Evolutionary conservation across 2,797 vertebrate species (phyloP).

Genomic region (Labeo calbasu): DNA sequence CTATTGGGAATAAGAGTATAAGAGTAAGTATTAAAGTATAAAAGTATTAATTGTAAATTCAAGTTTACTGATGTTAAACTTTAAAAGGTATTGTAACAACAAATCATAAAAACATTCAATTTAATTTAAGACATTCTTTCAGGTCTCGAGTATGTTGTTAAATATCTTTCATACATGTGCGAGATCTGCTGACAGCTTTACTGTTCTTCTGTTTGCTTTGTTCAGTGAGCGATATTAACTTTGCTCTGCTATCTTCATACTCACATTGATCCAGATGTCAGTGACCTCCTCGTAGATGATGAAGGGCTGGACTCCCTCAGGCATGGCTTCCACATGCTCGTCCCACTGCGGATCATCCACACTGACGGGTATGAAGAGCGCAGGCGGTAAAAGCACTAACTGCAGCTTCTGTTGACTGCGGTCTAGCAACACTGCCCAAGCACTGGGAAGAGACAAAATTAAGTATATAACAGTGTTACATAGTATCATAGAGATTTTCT

Average conservation of each 20-base stretch:
- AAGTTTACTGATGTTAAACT: neutral
- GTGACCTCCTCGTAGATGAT: constrained; percentile 94
- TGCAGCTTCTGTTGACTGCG: constrained; percentile 92
- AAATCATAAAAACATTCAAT: neutral
- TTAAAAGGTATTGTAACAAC: neutral
- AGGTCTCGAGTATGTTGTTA: neutral
- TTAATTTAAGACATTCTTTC: neutral
- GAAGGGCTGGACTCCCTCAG: constrained; percentile 85
- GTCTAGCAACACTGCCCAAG: constrained; percentile 95
- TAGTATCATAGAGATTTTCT: neutral
- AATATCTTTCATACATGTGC: neutral
- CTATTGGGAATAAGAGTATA: constrained; percentile 63
- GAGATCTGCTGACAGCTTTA: neutral
- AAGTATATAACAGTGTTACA: neutral
- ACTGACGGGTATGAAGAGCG: constrained; percentile 86
- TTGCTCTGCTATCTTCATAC: constrained; percentile 41
- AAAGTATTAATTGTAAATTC: neutral
- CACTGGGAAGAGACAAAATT: constrained; percentile 72
- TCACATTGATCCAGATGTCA: constrained; percentile 90
- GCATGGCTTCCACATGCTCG: constrained; percentile 84
- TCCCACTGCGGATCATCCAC: constrained; percentile 82
- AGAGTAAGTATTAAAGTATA: neutral
- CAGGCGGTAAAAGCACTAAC: constrained; percentile 88
- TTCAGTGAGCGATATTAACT: neutral
- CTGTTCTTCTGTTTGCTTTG: neutral